These are phyloP conservation scores for Brotogeris chrysoptera DNA, from an alignment of 2,797 vertebrate species.

Conservation along the genomic window DNA sequence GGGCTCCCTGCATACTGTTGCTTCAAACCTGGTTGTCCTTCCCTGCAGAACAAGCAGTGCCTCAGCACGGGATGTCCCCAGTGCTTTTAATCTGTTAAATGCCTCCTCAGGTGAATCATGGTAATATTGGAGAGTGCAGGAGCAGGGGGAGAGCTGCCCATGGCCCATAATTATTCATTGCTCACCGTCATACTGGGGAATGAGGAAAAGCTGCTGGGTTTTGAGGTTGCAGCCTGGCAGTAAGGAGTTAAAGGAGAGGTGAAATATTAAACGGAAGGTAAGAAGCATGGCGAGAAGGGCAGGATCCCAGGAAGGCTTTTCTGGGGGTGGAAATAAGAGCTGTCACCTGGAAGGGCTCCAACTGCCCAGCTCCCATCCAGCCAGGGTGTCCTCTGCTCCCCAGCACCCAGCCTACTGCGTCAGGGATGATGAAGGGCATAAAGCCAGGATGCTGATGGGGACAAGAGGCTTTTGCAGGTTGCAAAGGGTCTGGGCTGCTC, in stretches of 20 bases:
- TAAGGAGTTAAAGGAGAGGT: neutral
- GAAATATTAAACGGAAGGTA: neutral
- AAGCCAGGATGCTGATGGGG: neutral
- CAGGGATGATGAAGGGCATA: neutral
- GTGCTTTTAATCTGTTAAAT: slow-evolving; percentile 17
- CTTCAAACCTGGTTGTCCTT: neutral
- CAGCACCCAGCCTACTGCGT: fast-evolving
- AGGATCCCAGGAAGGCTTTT: neutral
- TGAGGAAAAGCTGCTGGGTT: neutral
- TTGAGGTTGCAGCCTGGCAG: neutral
- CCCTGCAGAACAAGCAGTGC: neutral
- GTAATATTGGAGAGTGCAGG: slow-evolving; percentile 37
- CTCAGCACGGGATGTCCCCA: neutral
- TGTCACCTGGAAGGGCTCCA: neutral
- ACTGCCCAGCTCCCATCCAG: neutral
- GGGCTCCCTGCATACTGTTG: fast-evolving
- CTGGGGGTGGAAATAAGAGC: neutral
- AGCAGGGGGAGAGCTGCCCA: neutral
- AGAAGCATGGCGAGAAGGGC: neutral
- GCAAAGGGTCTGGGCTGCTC: neutral
- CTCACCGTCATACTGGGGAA: neutral
- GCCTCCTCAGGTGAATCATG: neutral
- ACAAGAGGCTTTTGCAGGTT: neutral
- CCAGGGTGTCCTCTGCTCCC: neutral
- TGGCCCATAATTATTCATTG: neutral